Conservation (phyloP, 2,797 vertebrate species). For the Melopsittacus undulatus region DNA sequence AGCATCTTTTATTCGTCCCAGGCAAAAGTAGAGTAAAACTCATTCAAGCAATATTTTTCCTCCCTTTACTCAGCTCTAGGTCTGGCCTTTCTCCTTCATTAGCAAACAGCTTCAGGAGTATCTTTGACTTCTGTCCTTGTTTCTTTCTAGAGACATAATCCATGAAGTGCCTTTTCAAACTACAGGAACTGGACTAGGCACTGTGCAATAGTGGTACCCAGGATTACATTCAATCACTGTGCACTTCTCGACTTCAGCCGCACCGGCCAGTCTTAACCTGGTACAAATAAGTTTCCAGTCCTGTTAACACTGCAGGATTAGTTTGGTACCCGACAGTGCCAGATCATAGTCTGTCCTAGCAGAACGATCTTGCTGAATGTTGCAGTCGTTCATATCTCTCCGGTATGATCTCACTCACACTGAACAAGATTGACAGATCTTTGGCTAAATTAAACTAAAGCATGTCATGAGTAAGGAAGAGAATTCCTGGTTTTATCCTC, state of each 20-base stretch:
- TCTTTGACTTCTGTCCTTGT: not conserved
- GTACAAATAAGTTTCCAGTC: not conserved
- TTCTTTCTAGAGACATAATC: not conserved
- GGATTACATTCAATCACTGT: not conserved
- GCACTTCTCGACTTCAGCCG: not conserved
- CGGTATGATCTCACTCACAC: not conserved
- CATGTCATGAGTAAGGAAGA: not conserved
- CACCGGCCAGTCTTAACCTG: not conserved
- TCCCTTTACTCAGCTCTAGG: not conserved
- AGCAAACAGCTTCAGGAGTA: not conserved
- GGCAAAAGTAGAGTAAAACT: not conserved
- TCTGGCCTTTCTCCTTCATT: not conserved
- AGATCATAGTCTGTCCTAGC: not conserved
- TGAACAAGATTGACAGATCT: not conserved
- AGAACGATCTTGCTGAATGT: accelerated
- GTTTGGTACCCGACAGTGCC: not conserved
- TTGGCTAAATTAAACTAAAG: constrained; percentile 41
- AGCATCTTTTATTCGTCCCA: constrained; percentile 24
- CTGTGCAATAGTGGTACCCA: accelerated
- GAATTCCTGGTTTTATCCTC: not conserved
- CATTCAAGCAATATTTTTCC: not conserved
- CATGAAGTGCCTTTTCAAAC: not conserved
- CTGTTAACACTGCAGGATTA: not conserved
- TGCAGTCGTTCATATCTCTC: not conserved
- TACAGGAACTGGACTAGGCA: not conserved